Evolutionary conservation across 2,113 vertebrate species (phyloP).

Genomic region (Athene noctua): DNA sequence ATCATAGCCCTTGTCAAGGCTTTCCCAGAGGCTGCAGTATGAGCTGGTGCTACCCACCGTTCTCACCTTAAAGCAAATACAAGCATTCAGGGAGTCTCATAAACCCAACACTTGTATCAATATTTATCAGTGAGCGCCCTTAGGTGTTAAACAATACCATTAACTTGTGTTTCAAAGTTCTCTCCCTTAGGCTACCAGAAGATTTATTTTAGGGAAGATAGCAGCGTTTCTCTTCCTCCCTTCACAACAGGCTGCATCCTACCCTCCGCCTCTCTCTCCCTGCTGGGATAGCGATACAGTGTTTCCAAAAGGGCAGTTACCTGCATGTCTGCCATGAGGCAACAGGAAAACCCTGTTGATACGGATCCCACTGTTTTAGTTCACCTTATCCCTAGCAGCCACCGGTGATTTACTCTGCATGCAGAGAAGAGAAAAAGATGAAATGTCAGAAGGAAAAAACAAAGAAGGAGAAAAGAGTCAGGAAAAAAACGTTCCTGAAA

Average conservation of each 20-base stretch:
- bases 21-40: not conserved
- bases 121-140: not conserved
- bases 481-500: slow-evolving; percentile 7
- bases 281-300: not conserved
- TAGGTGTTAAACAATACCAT: not conserved
- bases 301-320: not conserved
- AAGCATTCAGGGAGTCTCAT: not conserved
- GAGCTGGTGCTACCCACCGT: not conserved
- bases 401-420: not conserved
- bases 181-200: not conserved
- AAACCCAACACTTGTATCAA: not conserved
- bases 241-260: not conserved
- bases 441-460: not conserved
- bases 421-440: not conserved
- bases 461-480: not conserved
- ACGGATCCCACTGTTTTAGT: not conserved
- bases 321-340: not conserved
- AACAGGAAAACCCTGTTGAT: not conserved
- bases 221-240: not conserved
- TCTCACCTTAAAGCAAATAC: not conserved
- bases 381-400: not conserved
- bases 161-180: not conserved
- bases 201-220: not conserved
- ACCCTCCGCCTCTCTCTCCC: not conserved
- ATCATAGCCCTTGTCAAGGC: not conserved